Evolutionary conservation across 2,113 vertebrate species (phyloP), one percentile per base, ranked within the genome.

Genomic region (Microcebus jonahi): DNA sequence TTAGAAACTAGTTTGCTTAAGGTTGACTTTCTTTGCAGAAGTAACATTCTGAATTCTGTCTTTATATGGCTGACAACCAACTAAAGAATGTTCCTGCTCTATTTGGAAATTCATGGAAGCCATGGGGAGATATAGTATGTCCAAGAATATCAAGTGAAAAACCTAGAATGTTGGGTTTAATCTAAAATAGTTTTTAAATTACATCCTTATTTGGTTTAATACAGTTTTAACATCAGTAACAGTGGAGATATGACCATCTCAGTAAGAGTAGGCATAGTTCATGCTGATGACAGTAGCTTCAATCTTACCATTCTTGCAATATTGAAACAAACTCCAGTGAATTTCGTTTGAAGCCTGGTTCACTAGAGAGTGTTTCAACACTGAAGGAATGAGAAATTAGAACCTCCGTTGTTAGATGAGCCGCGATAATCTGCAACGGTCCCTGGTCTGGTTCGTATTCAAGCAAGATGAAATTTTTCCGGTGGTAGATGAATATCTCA

Each of bases 291-390:
- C 29, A 42, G 88, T 13, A 34, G 68, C 12, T 83, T 96, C 67
- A 80, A 57, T 79, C 15, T 84, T 94, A 85, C 39, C 95, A 90
- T 95, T 96, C 96, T 83, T 97, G 70, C 94, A 97, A 85, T 94
- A 93, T 67, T 88, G 96, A 97, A 97, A 98, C 96, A 96, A 97
- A 97, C 94, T 86, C 97, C 90, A 97, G 95, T 97, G 96, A 97
- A 96, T 84, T 81, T 92, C n/a, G 18, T 93, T 67, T 84, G 63
- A 34, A 92, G 48, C 53, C 12, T 91, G 65, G 81, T 92, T 96
- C 94, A 94, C 6, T 76, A 50, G 96, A 97, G 92, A 87, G 23
- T 95, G 96, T 97, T 96, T 96, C 97, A 96, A 94, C 94, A 97
- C 92, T 92, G 96, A 98, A 96, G 67, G 94, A 97, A 97, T 90